Evolutionary conservation across 2,797 vertebrate genomes (phyloP).

Genomic region (Darevskia nairensis): DNA sequence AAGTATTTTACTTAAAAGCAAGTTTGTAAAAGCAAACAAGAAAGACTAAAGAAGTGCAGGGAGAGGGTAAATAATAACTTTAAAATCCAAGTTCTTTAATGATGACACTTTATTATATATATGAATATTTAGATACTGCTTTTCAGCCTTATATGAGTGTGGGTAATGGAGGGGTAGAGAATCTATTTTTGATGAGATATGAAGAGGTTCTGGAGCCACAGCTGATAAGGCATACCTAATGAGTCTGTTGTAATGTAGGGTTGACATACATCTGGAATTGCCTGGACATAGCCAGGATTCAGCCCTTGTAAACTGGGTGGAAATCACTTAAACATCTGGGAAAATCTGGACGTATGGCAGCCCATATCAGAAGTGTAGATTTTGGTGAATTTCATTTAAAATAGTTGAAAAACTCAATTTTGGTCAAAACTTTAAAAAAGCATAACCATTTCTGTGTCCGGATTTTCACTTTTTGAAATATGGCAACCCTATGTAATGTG

Average conservation of each 20-base stretch:
- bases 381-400: too few species aligned
- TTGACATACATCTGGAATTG: too few species aligned
- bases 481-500: too few species aligned
- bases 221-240: background rate
- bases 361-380: too few species aligned
- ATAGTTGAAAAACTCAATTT: too few species aligned
- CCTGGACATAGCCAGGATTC: too few species aligned
- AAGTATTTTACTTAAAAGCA: background rate
- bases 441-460: too few species aligned
- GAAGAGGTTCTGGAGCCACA: slow-evolving; percentile 8
- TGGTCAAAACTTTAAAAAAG: too few species aligned
- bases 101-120: background rate
- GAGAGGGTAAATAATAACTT: background rate
- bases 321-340: too few species aligned
- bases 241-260: background rate
- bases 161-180: background rate
- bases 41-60: background rate
- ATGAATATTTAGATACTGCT: background rate
- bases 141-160: background rate
- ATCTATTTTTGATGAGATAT: background rate
- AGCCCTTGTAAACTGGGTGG: too few species aligned
- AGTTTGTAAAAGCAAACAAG: background rate
- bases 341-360: too few species aligned
- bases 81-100: background rate
- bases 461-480: too few species aligned